phyloP scores from a whole-genome alignment of 2,888 invertebrate species.

The Luperina nickerlii region DNA sequence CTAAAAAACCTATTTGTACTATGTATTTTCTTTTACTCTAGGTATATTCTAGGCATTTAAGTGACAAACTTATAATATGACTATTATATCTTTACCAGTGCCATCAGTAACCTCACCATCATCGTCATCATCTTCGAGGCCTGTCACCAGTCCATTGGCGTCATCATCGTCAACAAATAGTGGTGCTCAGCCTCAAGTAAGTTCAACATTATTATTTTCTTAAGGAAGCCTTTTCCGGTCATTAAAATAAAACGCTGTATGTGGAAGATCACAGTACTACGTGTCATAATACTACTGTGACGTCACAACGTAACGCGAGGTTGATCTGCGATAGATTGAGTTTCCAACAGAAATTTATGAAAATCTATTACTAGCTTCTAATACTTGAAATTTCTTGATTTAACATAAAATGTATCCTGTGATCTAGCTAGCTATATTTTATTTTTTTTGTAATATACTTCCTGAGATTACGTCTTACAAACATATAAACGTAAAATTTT shows the following conservation, averaged over 20 bases:
- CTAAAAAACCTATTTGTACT: too few species aligned
- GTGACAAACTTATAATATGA: not conserved
- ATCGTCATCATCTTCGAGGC: conserved; percentile 82
- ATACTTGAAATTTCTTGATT: too few species aligned
- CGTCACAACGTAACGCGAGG: not conserved
- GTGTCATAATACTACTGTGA: not conserved
- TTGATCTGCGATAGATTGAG: not conserved
- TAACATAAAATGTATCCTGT: too few species aligned
- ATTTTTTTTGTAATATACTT: not conserved
- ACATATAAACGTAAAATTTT: too few species aligned
- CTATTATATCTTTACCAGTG: conserved; percentile 58
- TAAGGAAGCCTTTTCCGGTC: not conserved
- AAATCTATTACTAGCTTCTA: not conserved
- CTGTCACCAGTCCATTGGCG: conserved; percentile 79
- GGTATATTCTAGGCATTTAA: too few species aligned
- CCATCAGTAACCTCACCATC: conserved; percentile 79
- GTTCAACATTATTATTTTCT: conserved; percentile 47
- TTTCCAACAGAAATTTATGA: not conserved
- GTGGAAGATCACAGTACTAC: too few species aligned
- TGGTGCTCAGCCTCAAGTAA: conserved; percentile 87
- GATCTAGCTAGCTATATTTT: too few species aligned
- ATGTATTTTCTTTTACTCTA: not conserved
- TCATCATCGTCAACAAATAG: conserved; percentile 80
- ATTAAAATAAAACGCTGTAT: not conserved
- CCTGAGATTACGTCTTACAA: too few species aligned